Evolutionary conservation across 2,888 invertebrate genomes (phyloP).

Genomic region (Eupithecia subfuscata): DNA sequence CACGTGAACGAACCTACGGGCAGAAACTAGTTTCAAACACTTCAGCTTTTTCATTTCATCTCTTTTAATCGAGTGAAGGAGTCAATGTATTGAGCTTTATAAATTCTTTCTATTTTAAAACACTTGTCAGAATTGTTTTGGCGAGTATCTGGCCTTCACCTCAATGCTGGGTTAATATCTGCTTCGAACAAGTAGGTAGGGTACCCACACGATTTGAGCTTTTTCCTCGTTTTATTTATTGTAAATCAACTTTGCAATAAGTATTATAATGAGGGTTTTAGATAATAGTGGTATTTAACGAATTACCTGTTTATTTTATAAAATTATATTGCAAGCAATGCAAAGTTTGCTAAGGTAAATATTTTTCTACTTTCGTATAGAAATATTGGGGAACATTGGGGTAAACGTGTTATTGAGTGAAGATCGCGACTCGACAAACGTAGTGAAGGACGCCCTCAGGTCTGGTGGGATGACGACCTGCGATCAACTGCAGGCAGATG

Average conservation of each 20-base stretch:
- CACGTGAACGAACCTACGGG: background rate
- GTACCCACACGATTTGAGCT: background rate
- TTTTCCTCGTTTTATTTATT: constrained; percentile 2
- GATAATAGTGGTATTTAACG: background rate
- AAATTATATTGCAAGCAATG: too few species aligned
- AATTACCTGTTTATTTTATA: too few species aligned
- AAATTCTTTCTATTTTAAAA: constrained; percentile 5
- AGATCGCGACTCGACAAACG: too few species aligned
- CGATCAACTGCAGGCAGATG: too few species aligned
- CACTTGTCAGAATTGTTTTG: background rate
- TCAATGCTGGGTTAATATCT: constrained; percentile 2
- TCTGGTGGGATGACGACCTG: too few species aligned
- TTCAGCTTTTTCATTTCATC: background rate
- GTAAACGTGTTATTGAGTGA: too few species aligned
- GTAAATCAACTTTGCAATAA: background rate
- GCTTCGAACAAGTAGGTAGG: background rate
- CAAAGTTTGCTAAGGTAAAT: too few species aligned
- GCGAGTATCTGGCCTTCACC: background rate
- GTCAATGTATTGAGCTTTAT: constrained; percentile 6
- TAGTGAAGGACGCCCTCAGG: too few species aligned
- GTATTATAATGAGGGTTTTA: background rate
- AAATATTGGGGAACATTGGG: too few species aligned
- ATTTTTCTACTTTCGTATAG: too few species aligned
- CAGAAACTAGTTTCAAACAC: background rate
- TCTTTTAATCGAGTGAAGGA: background rate